A percentile compares a stretch with the other conserved stretches of the same genome.
Conservation (phyloP, 2,113 vertebrate genomes). For the Saccopteryx bilineata region DNA sequence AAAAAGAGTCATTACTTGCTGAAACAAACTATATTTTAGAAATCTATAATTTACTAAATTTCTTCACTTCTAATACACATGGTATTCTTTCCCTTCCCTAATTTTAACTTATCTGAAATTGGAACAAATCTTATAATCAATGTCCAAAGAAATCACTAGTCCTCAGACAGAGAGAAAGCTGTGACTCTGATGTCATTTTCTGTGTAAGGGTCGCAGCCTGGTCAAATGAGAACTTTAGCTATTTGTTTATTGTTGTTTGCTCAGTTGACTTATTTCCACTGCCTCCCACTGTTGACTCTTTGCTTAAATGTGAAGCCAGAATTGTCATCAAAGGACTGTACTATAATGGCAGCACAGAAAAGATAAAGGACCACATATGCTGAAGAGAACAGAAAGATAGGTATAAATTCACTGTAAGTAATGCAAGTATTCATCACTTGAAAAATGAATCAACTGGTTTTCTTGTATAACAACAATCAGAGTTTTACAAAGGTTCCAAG, state of each 20-base stretch:
- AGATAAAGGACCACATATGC: neutral
- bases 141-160: neutral
- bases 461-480: slow-evolving; percentile 22
- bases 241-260: neutral
- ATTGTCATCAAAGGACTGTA: neutral
- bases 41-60: slow-evolving; percentile 27
- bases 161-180: neutral
- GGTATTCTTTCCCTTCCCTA: neutral
- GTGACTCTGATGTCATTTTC: neutral
- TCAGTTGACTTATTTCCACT: neutral
- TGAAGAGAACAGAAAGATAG: neutral
- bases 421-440: neutral
- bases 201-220: neutral
- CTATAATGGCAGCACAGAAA: neutral
- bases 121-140: slow-evolving; percentile 6
- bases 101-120: slow-evolving; percentile 21
- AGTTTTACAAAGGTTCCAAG: neutral
- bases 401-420: neutral
- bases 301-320: neutral
- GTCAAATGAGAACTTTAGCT: neutral
- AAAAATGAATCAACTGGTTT: neutral
- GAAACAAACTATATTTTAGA: neutral
- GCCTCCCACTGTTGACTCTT: neutral
- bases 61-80: neutral
- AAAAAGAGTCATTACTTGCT: neutral